Base-by-base conservation (phyloP, 1,140 invertebrate species). In the Gryllus bimaculatus region DNA sequence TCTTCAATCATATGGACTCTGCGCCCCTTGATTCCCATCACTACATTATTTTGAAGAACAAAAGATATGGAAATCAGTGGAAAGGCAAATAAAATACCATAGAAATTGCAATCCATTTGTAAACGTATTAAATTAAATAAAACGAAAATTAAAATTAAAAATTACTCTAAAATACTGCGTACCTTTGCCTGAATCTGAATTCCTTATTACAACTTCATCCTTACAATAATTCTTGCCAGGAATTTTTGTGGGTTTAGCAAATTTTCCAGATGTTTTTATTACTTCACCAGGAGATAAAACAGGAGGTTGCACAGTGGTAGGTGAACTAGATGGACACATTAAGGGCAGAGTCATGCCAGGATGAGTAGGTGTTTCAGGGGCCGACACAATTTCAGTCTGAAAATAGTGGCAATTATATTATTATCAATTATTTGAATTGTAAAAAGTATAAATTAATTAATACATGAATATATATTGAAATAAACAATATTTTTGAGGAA, bases 11-110 rank as follows among this genome's bases (percentile, higher is more conserved):
- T 95, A 90, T 97, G 96, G 87, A 98, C 96, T 85, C 96, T 90
- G 84, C 96, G 91, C 85, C 96, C 96, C 89, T 97, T 97, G 91
- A 98, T 97, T 89, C 96, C 96, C 96, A 98, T 98, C 88, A 98
- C 96, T 97, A 91, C 87, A 84, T 73, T 66, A 73, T 21, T 73
- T 48, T 13, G 47, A 49, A 47, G 48, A 77, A 77, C 6, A 47
- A 18, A 66, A 18, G 18, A 66, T 18, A 66, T 7, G 18, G 18
- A 66, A 7, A 66, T 39, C 26, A 39, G 54, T 66, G 18, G 10
- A 66, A 66, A 66, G 7, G 10, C 20, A 75, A 26, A 75, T 12
- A 1, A 20, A 75, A 75, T 20, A 15, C 20, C 74, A 75, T 39
- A 75, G 20, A 15, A 20, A 26, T 75, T 20, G 20, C 12, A 75